Evolutionary conservation across 2,888 invertebrate genomes (phyloP).

Genomic region (Gandaritis pyraliata): DNA sequence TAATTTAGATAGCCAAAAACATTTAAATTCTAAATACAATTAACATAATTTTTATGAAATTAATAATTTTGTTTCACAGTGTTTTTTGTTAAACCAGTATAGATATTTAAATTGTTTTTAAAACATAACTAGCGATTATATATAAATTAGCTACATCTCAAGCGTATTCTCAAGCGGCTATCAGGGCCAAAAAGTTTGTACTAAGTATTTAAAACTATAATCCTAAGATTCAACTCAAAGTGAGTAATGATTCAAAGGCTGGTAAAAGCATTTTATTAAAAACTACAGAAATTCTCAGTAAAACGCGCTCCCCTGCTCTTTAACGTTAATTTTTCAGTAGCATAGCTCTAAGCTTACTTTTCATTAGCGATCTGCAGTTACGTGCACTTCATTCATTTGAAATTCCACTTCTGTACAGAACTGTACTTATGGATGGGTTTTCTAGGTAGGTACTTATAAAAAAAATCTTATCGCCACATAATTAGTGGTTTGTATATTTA

Average conservation of each 20-base stretch:
- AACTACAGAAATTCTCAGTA: conserved; percentile 16
- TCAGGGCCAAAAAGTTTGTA: too few relatives aligned
- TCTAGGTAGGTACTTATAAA: neutral
- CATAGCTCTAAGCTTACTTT: conserved; percentile 33
- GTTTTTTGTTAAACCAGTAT: too few relatives aligned
- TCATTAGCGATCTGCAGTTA: conserved; percentile 32
- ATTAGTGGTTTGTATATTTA: too few relatives aligned
- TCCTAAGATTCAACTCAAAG: neutral
- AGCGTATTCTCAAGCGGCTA: too few relatives aligned
- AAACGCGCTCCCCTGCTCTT: conserved; percentile 25
- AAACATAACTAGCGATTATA: too few relatives aligned
- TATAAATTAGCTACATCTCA: too few relatives aligned
- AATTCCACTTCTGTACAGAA: conserved; percentile 25
- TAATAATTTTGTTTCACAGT: too few relatives aligned
- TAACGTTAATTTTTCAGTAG: conserved; percentile 31
- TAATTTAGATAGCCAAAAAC: too few relatives aligned
- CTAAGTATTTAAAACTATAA: neutral
- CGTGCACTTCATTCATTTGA: conserved; percentile 28
- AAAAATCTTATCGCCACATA: neutral
- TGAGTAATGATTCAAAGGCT: conserved; percentile 4
- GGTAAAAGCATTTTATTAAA: conserved; percentile 13
- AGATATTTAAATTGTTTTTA: too few relatives aligned
- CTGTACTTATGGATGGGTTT: conserved; percentile 5
- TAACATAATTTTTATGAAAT: too few relatives aligned
- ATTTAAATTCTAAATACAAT: too few relatives aligned